A percentile compares a stretch with the other conserved stretches of the same genome.
phyloP scores from a whole-genome alignment of 1,140 invertebrate species.

The Lordiphosa mommai region DNA sequence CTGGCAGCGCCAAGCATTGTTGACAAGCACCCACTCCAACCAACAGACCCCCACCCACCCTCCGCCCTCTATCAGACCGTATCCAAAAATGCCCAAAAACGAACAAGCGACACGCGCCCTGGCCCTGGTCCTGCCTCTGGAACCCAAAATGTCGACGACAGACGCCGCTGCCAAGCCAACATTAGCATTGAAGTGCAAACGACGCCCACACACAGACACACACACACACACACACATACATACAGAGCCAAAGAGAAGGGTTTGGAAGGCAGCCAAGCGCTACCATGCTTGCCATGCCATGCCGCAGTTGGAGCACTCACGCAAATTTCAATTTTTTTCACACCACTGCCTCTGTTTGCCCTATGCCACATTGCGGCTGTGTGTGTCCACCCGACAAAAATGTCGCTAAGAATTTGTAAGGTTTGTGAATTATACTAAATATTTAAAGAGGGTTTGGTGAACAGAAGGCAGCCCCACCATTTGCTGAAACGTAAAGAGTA shows the following conservation, averaged over 20 bases:
- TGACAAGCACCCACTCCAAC: constrained; percentile 28
- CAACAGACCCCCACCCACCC: not conserved
- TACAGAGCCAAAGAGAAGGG: constrained; percentile 14
- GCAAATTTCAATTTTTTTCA: constrained; percentile 79
- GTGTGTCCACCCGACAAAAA: constrained; percentile 33
- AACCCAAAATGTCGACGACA: constrained; percentile 69
- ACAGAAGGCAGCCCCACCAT: no score
- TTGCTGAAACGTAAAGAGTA: no score
- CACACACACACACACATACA: constrained; percentile 21
- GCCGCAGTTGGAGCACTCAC: constrained; percentile 75
- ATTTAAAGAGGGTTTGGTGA: not conserved
- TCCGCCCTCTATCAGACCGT: constrained; percentile 19
- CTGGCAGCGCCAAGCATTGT: constrained; percentile 25
- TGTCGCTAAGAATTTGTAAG: no score
- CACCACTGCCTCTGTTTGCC: constrained; percentile 70
- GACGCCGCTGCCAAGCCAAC: constrained; percentile 75
- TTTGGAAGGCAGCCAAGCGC: constrained; percentile 47
- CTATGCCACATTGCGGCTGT: constrained; percentile 66
- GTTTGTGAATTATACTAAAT: not conserved
- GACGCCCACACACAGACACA: constrained; percentile 65
- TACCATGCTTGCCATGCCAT: constrained; percentile 33
- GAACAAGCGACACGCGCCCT: constrained; percentile 74
- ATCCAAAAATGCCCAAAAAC: constrained; percentile 63
- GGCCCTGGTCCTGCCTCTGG: constrained; percentile 24
- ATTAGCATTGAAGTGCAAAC: constrained; percentile 79